Percentiles rank a stretch among this genome's conserved stretches.
Evolutionary conservation across 2,113 vertebrate genomes (phyloP).

Genomic region (Carassius gibelio): DNA sequence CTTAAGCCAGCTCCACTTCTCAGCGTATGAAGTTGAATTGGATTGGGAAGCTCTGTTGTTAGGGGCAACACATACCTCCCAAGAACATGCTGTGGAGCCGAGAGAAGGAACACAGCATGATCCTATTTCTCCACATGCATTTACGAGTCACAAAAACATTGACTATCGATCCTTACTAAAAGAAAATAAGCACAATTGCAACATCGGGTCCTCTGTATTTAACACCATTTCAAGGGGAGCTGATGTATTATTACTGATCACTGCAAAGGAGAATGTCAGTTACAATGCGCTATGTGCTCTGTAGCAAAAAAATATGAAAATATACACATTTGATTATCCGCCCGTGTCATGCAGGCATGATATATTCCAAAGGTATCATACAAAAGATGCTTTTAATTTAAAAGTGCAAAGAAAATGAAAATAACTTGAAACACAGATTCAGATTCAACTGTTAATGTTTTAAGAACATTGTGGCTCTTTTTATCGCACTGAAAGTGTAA

Average conservation of each 20-base stretch:
- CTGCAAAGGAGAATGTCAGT: too few species aligned
- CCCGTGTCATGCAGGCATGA: too few species aligned
- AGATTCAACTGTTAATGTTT: neutral
- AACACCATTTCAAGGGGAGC: neutral
- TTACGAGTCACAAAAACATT: neutral
- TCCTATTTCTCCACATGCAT: neutral
- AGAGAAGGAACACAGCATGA: neutral
- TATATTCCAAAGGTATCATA: neutral
- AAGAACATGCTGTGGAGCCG: neutral
- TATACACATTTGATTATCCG: too few species aligned
- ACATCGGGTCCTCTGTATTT: neutral
- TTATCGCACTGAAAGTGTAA: neutral
- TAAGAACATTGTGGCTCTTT: neutral
- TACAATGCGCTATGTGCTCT: too few species aligned
- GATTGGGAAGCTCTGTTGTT: constrained; percentile 36
- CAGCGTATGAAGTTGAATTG: neutral
- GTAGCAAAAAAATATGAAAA: too few species aligned
- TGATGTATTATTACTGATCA: too few species aligned
- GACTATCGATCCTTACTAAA: neutral
- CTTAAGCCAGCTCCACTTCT: neutral
- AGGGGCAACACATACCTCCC: constrained; percentile 45
- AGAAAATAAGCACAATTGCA: neutral
- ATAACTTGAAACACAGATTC: neutral
- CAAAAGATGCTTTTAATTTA: neutral
- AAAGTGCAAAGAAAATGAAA: neutral